Evolutionary conservation across 92 coral and sea anemone species (phyloP).

Genomic region (Heliopora coerulea): DNA sequence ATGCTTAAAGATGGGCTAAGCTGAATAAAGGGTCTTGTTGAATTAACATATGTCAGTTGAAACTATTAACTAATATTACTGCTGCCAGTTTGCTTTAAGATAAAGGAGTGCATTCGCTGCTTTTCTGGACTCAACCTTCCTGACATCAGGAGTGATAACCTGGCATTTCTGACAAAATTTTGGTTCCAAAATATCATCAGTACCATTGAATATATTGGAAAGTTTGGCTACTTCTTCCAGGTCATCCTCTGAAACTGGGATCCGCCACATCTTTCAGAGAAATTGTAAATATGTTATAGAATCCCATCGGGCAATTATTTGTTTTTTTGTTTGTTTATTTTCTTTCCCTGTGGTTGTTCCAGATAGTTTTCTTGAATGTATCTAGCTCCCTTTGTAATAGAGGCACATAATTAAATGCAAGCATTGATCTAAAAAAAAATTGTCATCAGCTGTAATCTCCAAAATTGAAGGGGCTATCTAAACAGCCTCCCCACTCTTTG

Average conservation of each 20-base stretch:
- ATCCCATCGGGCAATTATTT: constrained; percentile 30
- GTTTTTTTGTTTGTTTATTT: constrained; percentile 27
- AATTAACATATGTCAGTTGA: too few species aligned
- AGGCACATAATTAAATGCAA: constrained; percentile 31
- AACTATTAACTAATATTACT: too few species aligned
- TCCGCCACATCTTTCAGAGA: constrained; percentile 15
- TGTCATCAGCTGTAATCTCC: neutral
- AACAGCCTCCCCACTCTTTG: too few species aligned
- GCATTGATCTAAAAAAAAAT: constrained; percentile 17
- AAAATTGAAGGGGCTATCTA: too few species aligned
- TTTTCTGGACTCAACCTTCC: neutral
- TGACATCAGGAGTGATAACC: constrained; percentile 1
- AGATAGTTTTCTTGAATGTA: constrained; percentile 8
- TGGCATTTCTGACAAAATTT: constrained; percentile 6
- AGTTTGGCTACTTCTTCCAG: constrained; percentile 9
- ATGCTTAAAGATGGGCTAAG: too few species aligned
- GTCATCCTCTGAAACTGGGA: neutral
- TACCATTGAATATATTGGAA: constrained; percentile 2
- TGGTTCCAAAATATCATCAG: constrained; percentile 3
- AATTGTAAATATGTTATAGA: constrained; percentile 29
- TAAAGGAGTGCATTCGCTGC: constrained; percentile 11
- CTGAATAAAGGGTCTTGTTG: too few species aligned
- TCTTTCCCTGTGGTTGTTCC: constrained; percentile 35
- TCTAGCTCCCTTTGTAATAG: constrained; percentile 30
- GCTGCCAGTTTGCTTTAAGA: constrained; percentile 7